These are phyloP conservation scores for Echinometra lucunter DNA, from an alignment of 53 echinoderm and acorn worm species.

Conservation along the genomic window DNA sequence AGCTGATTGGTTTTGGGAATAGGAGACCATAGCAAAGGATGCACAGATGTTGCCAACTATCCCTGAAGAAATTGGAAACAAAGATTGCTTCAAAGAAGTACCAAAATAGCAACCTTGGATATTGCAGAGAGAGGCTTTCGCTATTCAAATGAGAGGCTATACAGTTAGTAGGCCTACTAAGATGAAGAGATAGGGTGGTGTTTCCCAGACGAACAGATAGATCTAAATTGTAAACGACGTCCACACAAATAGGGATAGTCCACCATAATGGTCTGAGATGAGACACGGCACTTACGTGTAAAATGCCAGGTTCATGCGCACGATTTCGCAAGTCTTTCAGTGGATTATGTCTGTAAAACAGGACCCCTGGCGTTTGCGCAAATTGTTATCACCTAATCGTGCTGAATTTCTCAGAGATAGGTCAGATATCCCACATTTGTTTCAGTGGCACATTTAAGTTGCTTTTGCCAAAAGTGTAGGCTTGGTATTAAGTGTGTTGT, in stretches of 20 bases:
- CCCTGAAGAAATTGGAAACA: neutral
- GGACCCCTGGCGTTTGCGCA: neutral
- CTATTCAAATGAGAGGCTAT: neutral
- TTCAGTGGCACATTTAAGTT: neutral
- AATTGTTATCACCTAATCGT: constrained; percentile 18
- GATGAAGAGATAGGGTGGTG: neutral
- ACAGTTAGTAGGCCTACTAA: neutral
- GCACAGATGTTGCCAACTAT: neutral
- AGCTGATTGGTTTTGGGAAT: neutral
- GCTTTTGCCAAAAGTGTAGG: neutral
- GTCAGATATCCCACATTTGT: constrained; percentile 9
- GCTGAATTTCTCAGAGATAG: neutral
- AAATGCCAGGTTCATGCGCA: neutral
- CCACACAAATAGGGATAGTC: neutral
- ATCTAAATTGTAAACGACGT: neutral
- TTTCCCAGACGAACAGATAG: neutral
- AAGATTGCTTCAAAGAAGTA: neutral
- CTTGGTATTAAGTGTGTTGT: neutral
- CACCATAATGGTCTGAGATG: neutral
- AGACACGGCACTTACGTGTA: neutral
- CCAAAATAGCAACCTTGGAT: neutral
- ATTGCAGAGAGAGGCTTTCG: neutral
- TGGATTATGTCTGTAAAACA: neutral
- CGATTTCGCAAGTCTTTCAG: neutral
- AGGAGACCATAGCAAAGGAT: neutral